A percentile compares a stretch with the other conserved stretches of the same genome.
Evolutionary conservation across 2,888 invertebrate species (phyloP).

Genomic region (Pherbina coryleti): DNA sequence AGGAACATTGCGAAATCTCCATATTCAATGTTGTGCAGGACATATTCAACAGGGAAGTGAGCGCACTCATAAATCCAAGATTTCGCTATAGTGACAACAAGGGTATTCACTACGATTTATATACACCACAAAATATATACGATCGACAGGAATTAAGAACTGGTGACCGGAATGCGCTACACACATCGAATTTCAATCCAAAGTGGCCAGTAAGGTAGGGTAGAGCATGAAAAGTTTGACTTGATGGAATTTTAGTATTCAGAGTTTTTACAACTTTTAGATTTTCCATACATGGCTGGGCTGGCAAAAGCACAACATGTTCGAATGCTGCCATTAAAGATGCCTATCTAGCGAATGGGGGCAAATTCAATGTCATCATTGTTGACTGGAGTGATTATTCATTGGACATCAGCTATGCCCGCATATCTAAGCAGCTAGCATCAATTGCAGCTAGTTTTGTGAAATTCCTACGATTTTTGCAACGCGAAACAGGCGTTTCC

Average conservation of each 20-base stretch:
- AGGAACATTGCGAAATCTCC: slow-evolving; percentile 58
- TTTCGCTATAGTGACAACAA: slow-evolving; percentile 45
- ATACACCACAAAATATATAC: slow-evolving; percentile 57
- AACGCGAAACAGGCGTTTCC: slow-evolving; percentile 53
- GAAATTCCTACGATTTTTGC: slow-evolving; percentile 60
- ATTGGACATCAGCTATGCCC: slow-evolving; percentile 56
- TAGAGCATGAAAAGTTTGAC: neutral
- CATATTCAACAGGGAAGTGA: slow-evolving; percentile 53
- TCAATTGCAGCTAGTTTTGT: slow-evolving; percentile 58
- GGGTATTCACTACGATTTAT: slow-evolving; percentile 59
- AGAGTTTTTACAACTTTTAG: slow-evolving; percentile 44
- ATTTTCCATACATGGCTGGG: slow-evolving; percentile 63
- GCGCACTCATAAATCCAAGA: slow-evolving; percentile 48
- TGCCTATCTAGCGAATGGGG: slow-evolving; percentile 59
- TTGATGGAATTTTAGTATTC: neutral
- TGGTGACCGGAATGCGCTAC: slow-evolving; percentile 53
- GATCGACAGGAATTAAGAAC: slow-evolving; percentile 53
- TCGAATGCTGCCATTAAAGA: slow-evolving; percentile 64
- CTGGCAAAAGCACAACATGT: slow-evolving; percentile 58
- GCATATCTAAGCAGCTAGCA: slow-evolving; percentile 58
- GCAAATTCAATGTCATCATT: slow-evolving; percentile 61
- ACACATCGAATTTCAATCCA: slow-evolving; percentile 58
- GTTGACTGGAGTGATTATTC: slow-evolving; percentile 65
- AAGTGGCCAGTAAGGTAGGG: slow-evolving; percentile 62
- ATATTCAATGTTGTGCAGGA: slow-evolving; percentile 54